Evolutionary conservation across 1,140 invertebrate genomes (phyloP), one percentile per base, ranked within the genome.

Genomic region (Panonychus citri): DNA sequence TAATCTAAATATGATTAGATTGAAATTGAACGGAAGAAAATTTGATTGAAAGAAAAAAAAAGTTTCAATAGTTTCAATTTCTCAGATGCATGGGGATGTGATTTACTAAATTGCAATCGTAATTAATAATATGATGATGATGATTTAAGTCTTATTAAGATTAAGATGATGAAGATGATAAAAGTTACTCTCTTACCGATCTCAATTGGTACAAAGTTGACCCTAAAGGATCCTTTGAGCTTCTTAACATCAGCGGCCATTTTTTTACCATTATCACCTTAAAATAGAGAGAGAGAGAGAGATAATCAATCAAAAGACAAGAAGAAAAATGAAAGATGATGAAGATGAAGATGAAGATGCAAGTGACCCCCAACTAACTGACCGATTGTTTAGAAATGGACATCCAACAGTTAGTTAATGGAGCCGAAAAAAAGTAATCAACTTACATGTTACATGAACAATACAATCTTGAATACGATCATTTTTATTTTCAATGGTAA

Each of bases 211-310:
- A 78, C 78, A 63, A 87, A 91, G 42, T 77, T 49, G 19, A 62
- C 57, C 42, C 58, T 55, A 55, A 61, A 64, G 10, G 21, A 21
- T 7, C 46, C 56, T 58, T 17, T 24, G 21, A 46, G 43, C 19
- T 46, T 46, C 21, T 46, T 46, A 7, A 46, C 43, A 15, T 46
- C 43, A 19, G 43, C 43, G 21, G 19, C 43, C n/a, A 46, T 46
- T 27, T 76, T 79, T 57, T 80, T 78, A 0, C 83, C 83, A 4
- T 80, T 79, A 0, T 86, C 85, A 1, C 83, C 81, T 17, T 79
- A 78, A 1, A 58, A 12, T 40, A 84, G 79, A 58, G 34, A 57
- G 50, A 1, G 34, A 56, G 19, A 70, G 59, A 74, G 76, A 13
- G n/a, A 19, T 13, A 50, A 50, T 50, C 21, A 50, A 26, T 13